phyloP scores from a whole-genome alignment of 2,113 vertebrate species.

The Oxyura jamaicensis region DNA sequence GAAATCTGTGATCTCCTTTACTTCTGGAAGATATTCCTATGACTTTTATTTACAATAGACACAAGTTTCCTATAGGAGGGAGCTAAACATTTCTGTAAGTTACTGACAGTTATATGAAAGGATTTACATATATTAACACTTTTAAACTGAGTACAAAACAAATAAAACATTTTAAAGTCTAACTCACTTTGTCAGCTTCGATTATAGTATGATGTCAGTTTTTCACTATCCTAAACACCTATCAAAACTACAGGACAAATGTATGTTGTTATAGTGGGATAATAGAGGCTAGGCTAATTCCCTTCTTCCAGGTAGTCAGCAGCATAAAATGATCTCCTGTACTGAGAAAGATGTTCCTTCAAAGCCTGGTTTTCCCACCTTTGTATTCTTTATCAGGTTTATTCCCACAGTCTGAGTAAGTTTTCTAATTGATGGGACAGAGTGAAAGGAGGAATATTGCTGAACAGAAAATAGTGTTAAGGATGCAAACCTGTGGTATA shows the following conservation, averaged over 20 bases:
- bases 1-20: not conserved
- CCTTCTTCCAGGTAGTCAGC: not conserved
- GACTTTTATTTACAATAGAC: not conserved
- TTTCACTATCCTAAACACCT: not conserved
- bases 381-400: not conserved
- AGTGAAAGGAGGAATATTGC: not conserved
- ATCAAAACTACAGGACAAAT: not conserved
- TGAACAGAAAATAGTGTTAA: not conserved
- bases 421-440: not conserved
- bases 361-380: not conserved
- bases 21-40: not conserved
- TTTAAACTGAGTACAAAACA: not conserved
- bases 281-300: not conserved
- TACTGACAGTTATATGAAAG: not conserved
- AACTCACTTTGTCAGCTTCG: not conserved
- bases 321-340: not conserved
- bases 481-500: not conserved
- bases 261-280: not conserved
- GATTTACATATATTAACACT: not conserved
- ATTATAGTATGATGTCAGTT: not conserved
- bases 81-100: not conserved
- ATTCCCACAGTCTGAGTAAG: not conserved
- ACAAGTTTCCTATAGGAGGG: not conserved
- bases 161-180: not conserved
- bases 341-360: not conserved